Evolutionary conservation across 2,113 vertebrate species (phyloP).

Genomic region (Riparia riparia): DNA sequence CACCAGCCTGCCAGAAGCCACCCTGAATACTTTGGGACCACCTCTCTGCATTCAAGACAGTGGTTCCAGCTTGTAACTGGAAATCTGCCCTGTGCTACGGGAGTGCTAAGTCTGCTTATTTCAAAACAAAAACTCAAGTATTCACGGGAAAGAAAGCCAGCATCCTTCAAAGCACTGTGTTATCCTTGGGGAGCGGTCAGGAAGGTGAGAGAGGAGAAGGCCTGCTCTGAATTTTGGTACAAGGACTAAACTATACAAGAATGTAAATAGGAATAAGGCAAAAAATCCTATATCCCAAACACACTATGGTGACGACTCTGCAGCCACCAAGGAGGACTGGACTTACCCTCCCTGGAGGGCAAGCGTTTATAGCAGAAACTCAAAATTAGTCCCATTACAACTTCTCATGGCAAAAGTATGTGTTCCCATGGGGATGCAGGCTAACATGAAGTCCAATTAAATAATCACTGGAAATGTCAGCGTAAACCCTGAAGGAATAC

Average conservation of each 20-base stretch:
- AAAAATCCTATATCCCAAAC: neutral
- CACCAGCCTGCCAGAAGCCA: neutral
- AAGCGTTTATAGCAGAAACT: slow-evolving; percentile 60
- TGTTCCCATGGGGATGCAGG: slow-evolving; percentile 38
- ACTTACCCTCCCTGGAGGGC: slow-evolving; percentile 9
- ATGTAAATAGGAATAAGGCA: neutral
- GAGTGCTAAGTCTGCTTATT: neutral
- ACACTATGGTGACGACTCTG: neutral
- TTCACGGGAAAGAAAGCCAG: neutral
- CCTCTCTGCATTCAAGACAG: neutral
- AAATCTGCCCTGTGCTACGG: neutral
- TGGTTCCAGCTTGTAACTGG: neutral
- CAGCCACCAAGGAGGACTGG: neutral
- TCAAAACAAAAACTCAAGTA: neutral
- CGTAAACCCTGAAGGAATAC: slow-evolving; percentile 49
- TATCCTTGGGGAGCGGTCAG: neutral
- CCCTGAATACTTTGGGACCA: neutral
- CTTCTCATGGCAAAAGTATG: slow-evolving; percentile 70
- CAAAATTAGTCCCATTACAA: slow-evolving; percentile 71
- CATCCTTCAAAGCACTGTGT: neutral
- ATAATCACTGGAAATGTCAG: slow-evolving; percentile 74
- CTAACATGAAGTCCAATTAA: slow-evolving; percentile 70
- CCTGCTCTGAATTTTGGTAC: neutral
- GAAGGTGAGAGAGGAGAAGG: neutral
- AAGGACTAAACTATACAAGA: neutral